Evolutionary conservation across 2,797 vertebrate species (phyloP).

Genomic region (Enteromius unitaeniatus): DNA sequence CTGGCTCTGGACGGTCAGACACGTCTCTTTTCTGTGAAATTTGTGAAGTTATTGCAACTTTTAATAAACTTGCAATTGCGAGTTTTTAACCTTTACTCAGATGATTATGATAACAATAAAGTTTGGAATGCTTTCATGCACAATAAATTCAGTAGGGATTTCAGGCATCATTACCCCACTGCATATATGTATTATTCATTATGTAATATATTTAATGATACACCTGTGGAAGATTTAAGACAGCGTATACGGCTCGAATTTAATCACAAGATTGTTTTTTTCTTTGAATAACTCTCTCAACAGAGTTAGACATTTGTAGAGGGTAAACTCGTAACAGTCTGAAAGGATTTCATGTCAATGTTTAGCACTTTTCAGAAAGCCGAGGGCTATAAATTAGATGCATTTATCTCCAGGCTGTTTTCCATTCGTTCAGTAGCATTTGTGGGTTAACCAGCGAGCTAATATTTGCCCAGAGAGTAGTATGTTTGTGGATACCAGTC

Average conservation of each 20-base stretch:
- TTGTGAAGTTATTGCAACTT: not conserved
- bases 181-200: not conserved
- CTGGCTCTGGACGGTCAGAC: slow-evolving; percentile 89
- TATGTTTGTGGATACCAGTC: slow-evolving; percentile 34
- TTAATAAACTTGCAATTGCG: too few species aligned
- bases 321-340: not conserved
- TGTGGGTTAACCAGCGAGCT: slow-evolving; percentile 81
- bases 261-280: not conserved
- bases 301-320: not conserved
- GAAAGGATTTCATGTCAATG: slow-evolving; percentile 71
- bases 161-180: not conserved
- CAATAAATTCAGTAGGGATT: not conserved
- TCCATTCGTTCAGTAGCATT: slow-evolving; percentile 81
- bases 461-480: slow-evolving; percentile 81
- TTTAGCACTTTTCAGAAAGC: slow-evolving; percentile 74
- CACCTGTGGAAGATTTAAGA: not conserved
- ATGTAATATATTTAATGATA: not conserved
- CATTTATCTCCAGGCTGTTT: slow-evolving; percentile 79
- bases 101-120: not conserved
- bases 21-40: not conserved
- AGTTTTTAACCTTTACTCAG: not conserved
- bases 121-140: not conserved
- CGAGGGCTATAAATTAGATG: slow-evolving; percentile 79
- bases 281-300: not conserved
- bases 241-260: not conserved